A percentile compares a stretch with the other conserved stretches of the same genome.
phyloP scores from a whole-genome alignment of 2,888 invertebrate genomes.

The Melieria omissa region DNA sequence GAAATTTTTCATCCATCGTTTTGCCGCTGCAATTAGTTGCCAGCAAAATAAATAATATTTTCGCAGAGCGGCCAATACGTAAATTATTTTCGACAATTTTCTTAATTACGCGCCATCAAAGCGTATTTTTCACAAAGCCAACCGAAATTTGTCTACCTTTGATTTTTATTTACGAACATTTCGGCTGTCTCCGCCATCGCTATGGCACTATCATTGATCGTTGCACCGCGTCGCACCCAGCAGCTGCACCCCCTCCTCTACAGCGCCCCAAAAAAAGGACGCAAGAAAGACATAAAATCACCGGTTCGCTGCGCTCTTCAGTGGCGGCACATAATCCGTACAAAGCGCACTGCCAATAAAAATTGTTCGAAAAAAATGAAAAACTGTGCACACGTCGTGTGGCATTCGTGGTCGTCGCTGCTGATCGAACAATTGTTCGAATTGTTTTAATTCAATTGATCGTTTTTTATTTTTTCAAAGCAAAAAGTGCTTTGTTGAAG shows the following conservation, averaged over 20 bases:
- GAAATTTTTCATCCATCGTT: too few species aligned
- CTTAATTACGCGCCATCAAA: constrained; percentile 33
- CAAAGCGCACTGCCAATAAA: constrained; percentile 21
- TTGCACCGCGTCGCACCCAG: background rate
- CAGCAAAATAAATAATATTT: constrained; percentile 17
- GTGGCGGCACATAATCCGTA: background rate
- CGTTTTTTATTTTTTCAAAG: background rate
- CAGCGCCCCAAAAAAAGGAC: background rate
- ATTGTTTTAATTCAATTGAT: constrained; percentile 1
- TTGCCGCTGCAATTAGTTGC: constrained; percentile 8
- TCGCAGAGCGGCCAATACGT: constrained; percentile 7
- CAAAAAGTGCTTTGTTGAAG: too few species aligned
- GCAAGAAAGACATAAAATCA: too few species aligned
- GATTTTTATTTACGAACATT: constrained; percentile 19
- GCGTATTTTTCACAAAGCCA: constrained; percentile 27
- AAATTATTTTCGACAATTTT: constrained; percentile 33
- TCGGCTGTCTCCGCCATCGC: background rate
- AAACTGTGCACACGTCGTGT: constrained; percentile 32
- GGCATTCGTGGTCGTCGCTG: constrained; percentile 22
- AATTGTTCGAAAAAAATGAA: constrained; percentile 24
- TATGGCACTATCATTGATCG: background rate
- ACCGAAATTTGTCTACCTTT: constrained; percentile 30
- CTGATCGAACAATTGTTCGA: background rate
- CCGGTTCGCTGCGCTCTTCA: too few species aligned
- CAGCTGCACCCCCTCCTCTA: background rate